Conservation (phyloP, 2,888 invertebrate species). For the Cetonia aurata region DNA sequence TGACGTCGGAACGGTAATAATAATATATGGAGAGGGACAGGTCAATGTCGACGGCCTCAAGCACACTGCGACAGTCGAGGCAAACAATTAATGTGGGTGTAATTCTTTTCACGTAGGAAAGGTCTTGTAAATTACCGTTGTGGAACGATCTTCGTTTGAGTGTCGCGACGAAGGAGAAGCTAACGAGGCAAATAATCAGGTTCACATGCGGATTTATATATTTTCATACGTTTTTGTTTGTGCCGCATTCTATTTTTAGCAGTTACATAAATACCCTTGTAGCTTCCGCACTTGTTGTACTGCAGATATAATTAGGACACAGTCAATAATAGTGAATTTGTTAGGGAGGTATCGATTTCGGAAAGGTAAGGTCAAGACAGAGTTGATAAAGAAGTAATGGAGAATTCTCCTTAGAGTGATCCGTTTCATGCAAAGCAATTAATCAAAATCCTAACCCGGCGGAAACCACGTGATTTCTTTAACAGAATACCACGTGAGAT, state of each 20-base stretch:
- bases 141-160: neutral
- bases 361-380: too few relatives aligned
- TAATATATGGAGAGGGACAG: neutral
- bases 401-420: too few relatives aligned
- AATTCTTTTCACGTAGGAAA: conserved; percentile 22
- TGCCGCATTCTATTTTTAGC: conserved; percentile 14
- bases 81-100: conserved; percentile 12
- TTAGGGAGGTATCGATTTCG: neutral
- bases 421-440: too few relatives aligned
- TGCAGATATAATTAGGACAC: conserved; percentile 11
- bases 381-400: too few relatives aligned
- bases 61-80: neutral
- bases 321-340: neutral
- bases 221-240: neutral
- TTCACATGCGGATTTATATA: neutral
- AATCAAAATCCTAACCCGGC: too few relatives aligned
- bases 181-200: neutral
- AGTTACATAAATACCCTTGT: neutral
- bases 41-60: conserved; percentile 9
- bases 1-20: neutral
- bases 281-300: neutral
- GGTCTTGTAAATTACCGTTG: conserved; percentile 20
- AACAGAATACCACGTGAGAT: too few relatives aligned
- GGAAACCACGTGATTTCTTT: too few relatives aligned
- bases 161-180: neutral